A percentile compares a stretch with the other conserved stretches of the same genome.
Evolutionary conservation across 2,797 vertebrate species (phyloP).

Genomic region (Neosilurus mollespiculum): DNA sequence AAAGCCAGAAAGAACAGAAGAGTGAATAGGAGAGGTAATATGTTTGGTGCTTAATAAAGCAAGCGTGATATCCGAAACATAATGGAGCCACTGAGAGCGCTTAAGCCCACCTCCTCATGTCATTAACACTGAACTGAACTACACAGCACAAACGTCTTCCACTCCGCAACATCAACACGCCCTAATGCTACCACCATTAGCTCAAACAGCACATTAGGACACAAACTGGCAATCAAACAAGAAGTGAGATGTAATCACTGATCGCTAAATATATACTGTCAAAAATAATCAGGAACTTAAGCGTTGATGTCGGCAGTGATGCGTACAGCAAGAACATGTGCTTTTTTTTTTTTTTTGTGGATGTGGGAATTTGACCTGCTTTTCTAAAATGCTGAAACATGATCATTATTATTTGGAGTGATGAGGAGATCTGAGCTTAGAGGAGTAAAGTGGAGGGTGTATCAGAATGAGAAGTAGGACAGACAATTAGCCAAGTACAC

Average conservation of each 20-base stretch:
- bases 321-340: not conserved
- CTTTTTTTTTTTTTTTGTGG: not conserved
- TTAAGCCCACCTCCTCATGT: constrained; percentile 38
- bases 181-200: constrained; percentile 11
- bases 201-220: constrained; percentile 5
- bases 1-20: constrained; percentile 19
- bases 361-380: not conserved
- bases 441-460: not conserved
- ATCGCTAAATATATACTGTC: not conserved
- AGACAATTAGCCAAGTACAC: not conserved
- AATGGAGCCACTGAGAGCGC: constrained; percentile 40
- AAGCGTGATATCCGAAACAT: constrained; percentile 22
- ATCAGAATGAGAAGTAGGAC: not conserved
- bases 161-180: constrained; percentile 32
- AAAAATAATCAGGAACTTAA: not conserved
- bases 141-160: not conserved
- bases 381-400: not conserved
- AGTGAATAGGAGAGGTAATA: constrained; percentile 19
- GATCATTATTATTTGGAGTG: not conserved
- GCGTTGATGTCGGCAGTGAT: not conserved
- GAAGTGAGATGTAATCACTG: not conserved
- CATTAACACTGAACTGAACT: constrained; percentile 31
- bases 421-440: not conserved
- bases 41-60: constrained; percentile 30
- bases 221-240: not conserved